These are phyloP conservation scores for Drosophila paramelanica DNA, from an alignment of 2,888 invertebrate species.

Conservation along the genomic window DNA sequence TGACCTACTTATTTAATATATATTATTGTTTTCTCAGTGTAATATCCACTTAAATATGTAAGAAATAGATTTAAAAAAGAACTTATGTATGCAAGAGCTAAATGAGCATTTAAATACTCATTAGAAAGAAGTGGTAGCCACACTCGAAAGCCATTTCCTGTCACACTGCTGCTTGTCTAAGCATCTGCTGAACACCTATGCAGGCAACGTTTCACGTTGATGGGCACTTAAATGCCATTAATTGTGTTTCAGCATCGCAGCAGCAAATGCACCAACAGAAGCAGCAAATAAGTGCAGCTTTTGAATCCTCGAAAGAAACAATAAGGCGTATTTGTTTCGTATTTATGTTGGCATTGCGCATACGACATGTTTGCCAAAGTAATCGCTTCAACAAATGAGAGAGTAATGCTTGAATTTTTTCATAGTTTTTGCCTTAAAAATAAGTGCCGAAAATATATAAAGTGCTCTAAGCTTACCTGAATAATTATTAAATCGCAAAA, in stretches of 20 bases:
- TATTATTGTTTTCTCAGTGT: background rate
- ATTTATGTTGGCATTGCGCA: background rate
- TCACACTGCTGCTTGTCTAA: background rate
- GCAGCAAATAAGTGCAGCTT: background rate
- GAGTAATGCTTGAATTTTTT: no score
- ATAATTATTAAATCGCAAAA: no score
- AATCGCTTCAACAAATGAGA: no score
- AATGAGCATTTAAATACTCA: conserved; percentile 37
- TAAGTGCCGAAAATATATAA: no score
- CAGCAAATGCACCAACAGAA: background rate
- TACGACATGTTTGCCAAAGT: background rate
- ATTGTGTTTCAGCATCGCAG: conserved; percentile 1
- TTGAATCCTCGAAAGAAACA: conserved; percentile 15
- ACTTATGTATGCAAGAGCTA: background rate
- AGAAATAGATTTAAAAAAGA: background rate
- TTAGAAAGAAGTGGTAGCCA: conserved; percentile 23
- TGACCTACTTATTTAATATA: no score
- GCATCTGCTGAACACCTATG: background rate
- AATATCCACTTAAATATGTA: background rate
- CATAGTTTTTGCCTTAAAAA: background rate
- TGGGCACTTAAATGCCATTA: conserved; percentile 9
- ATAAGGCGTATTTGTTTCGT: conserved; percentile 31
- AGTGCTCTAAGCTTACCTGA: no score
- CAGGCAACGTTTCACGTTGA: background rate
- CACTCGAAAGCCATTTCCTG: conserved; percentile 69